Evolutionary conservation across 1,140 invertebrate genomes (phyloP), one percentile per base, ranked within the genome.

Genomic region (Periplaneta americana): DNA sequence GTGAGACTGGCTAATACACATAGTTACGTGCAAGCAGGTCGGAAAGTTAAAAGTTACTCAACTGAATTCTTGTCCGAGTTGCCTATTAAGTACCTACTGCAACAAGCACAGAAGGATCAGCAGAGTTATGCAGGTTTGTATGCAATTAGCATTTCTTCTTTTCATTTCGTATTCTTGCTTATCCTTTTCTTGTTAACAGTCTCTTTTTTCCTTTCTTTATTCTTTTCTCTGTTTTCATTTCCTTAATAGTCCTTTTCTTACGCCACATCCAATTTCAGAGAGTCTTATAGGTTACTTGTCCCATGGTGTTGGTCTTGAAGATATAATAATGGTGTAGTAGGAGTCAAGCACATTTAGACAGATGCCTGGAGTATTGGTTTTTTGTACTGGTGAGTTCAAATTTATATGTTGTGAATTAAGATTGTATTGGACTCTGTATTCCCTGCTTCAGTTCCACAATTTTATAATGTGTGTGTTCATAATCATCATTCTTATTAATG

Each of bases 51-150:
- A 87, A 93, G 93, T 22, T 99, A 99, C 85, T 96, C 95, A 2
- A 92, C 94, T 6, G 94, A 96, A 82, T 96, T 99, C 85, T 88
- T 99, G 57, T 94, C 96, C 0, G 95, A 98, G 84, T 89, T 99
- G 28, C 98, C 98, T 0, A 97, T 99, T 57, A 98, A 98, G 86
- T 98, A 98, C 90, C 90, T 99, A 57, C 88, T 99, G 31, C 96
- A 98, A 86, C 93, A 97, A 89, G 97, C 97, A 2, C 97, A 98
- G 87, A 94, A 95, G 85, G 94, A 98, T 87, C 97, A 98, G 87
- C 93, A 95, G 86, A 94, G 95, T 81, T 99, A 97, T 87, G 95
- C 95, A 75, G 88, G 89, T 87, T 84, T 22, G 37, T 48, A n/a
- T 5, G 22, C n/a, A 66, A 36, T 10, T 1, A 5, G n/a, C n/a